phyloP scores from a whole-genome alignment of 92 coral and sea anemone genomes.

The Desmophyllum pertusum region DNA sequence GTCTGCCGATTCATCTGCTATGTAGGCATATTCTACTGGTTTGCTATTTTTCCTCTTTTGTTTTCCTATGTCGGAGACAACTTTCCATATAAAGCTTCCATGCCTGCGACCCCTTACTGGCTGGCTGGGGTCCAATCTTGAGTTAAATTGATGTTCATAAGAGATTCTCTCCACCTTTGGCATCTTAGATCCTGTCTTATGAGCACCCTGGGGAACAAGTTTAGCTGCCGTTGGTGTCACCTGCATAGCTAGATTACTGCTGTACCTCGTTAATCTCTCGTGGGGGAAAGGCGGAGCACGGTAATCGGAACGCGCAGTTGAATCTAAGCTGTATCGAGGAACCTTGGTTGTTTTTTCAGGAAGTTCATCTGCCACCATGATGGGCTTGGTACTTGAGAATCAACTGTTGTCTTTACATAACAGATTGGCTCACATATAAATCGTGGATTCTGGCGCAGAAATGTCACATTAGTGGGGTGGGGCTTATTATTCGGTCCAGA shows the following conservation, averaged over 20 bases:
- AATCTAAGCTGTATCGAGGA: conserved; percentile 78
- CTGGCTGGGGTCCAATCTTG: conserved; percentile 87
- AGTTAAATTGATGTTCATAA: conserved; percentile 94
- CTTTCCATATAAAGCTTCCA: conserved; percentile 95
- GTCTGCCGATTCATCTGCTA: conserved; percentile 8
- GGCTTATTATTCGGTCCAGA: conserved; percentile 93
- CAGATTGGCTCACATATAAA: conserved; percentile 95
- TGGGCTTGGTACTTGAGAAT: conserved; percentile 40
- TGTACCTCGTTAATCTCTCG: conserved; percentile 38
- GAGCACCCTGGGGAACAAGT: conserved; percentile 40
- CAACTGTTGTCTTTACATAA: conserved; percentile 72
- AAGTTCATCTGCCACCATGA: conserved; percentile 92
- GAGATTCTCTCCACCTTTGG: conserved; percentile 82
- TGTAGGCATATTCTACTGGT: conserved; percentile 13
- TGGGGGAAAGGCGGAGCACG: conserved; percentile 36
- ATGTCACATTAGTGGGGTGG: conserved; percentile 89
- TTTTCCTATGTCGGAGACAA: conserved; percentile 23
- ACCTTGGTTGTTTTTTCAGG: conserved; percentile 63
- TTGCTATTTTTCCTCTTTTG: conserved; percentile 25
- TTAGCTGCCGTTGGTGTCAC: conserved; percentile 53
- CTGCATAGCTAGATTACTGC: conserved; percentile 29
- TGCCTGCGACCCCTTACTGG: conserved; percentile 91
- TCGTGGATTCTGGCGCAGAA: conserved; percentile 89
- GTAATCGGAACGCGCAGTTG: conserved; percentile 91
- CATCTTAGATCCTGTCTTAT: conserved; percentile 3